Percentiles rank a stretch among this genome's conserved stretches.
These are phyloP conservation scores for Lophochroa leadbeateri DNA, from an alignment of 2,113 vertebrate species.

Conservation along the genomic window DNA sequence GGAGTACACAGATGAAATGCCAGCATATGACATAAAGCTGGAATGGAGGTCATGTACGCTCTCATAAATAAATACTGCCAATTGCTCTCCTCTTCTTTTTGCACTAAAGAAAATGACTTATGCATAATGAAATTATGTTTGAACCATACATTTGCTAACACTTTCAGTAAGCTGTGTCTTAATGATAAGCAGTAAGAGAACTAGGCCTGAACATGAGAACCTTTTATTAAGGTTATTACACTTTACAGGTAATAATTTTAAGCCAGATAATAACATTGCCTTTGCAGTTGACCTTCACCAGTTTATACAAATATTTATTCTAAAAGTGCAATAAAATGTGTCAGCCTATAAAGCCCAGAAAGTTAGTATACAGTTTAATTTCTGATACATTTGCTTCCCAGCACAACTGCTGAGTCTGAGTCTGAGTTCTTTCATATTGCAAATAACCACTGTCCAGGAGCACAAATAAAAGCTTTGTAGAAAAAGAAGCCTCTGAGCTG, in stretches of 20 bases:
- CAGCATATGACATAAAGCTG: slow-evolving; percentile 8
- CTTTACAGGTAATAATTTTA: not conserved
- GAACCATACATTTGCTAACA: not conserved
- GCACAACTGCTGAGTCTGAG: not conserved
- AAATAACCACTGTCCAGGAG: not conserved
- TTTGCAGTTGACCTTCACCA: not conserved
- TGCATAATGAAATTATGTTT: not conserved
- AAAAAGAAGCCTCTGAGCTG: not conserved
- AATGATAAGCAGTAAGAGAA: not conserved
- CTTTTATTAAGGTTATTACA: not conserved
- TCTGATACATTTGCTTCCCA: not conserved
- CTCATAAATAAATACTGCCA: slow-evolving; percentile 17
- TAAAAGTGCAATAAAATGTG: not conserved
- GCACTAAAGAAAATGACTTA: not conserved
- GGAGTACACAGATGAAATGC: slow-evolving; percentile 12
- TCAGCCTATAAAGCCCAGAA: not conserved
- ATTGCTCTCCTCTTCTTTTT: not conserved
- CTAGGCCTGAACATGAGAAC: not conserved
- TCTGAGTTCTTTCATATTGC: not conserved
- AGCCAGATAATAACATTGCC: not conserved
- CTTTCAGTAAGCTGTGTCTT: not conserved
- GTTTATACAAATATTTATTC: slow-evolving; percentile 13
- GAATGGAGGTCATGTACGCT: not conserved
- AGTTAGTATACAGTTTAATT: not conserved
- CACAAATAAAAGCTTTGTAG: not conserved